A percentile compares a stretch with the other conserved stretches of the same genome.
These are phyloP conservation scores for Melanotaenia nigrans DNA, from an alignment of 2,797 vertebrate species.

Conservation along the genomic window DNA sequence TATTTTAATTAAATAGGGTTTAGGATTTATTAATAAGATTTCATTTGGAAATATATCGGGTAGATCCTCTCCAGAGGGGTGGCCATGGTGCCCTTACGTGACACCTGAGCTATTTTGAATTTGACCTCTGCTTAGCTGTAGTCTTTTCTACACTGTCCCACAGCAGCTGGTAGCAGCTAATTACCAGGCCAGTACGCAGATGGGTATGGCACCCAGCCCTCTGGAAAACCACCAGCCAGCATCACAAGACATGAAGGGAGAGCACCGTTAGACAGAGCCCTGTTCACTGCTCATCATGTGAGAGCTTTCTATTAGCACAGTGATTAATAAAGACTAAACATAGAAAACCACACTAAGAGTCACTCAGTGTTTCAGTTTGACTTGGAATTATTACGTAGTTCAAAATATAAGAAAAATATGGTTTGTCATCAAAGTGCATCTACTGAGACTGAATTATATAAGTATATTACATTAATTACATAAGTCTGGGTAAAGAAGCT, in stretches of 20 bases:
- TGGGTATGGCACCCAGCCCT: slow-evolving; percentile 38
- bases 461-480: no score
- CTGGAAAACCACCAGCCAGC: slow-evolving; percentile 33
- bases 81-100: slow-evolving; percentile 31
- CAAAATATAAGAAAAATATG: background rate
- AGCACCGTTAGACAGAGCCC: background rate
- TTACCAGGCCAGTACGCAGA: slow-evolving; percentile 55
- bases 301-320: background rate
- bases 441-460: background rate
- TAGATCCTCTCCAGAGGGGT: slow-evolving; percentile 35
- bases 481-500: background rate
- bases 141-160: slow-evolving; percentile 39
- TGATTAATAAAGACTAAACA: background rate
- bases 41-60: slow-evolving; percentile 12
- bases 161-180: slow-evolving; percentile 59
- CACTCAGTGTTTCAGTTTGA: background rate
- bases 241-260: slow-evolving; percentile 2
- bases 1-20: background rate
- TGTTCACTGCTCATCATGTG: background rate
- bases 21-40: background rate
- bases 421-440: background rate
- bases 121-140: slow-evolving; percentile 50
- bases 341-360: background rate
- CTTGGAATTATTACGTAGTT: background rate
- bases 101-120: slow-evolving; percentile 50